Conservation (phyloP, 2,888 invertebrate genomes). For the Hypena proboscidalis region DNA sequence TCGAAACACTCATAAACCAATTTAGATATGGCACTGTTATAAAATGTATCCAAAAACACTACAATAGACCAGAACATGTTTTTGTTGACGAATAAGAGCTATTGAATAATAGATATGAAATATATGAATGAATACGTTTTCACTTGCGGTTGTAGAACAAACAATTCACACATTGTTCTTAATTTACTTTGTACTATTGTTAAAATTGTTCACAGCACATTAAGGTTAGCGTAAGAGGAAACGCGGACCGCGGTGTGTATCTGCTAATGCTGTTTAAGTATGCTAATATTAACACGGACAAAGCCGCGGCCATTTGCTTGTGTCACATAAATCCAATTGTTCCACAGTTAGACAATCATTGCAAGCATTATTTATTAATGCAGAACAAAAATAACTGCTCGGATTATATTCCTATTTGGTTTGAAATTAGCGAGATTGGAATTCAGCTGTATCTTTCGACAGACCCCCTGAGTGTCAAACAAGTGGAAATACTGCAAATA, state of each 20-base stretch:
- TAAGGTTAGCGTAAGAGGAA: constrained; percentile 10
- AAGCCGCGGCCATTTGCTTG: constrained; percentile 20
- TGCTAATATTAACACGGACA: constrained; percentile 35
- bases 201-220: constrained; percentile 12
- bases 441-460: too few relatives aligned
- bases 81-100: background rate
- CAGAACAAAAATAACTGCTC: constrained; percentile 8
- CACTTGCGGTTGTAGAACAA: constrained; percentile 3
- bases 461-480: too few relatives aligned
- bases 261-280: constrained; percentile 25
- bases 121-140: constrained; percentile 7
- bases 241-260: constrained; percentile 8
- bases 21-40: constrained; percentile 18
- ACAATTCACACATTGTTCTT: constrained; percentile 14
- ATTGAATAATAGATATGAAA: constrained; percentile 1
- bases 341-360: constrained; percentile 31
- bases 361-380: constrained; percentile 1
- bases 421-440: background rate
- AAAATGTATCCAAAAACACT: constrained; percentile 5
- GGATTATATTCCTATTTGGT: constrained; percentile 3
- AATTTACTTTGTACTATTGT: constrained; percentile 16
- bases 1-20: constrained; percentile 37
- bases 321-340: constrained; percentile 37
- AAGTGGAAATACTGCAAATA: too few relatives aligned
- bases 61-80: background rate